Evolutionary conservation across 1,140 invertebrate species (phyloP).

Genomic region (Ceratosolen solmsi): DNA sequence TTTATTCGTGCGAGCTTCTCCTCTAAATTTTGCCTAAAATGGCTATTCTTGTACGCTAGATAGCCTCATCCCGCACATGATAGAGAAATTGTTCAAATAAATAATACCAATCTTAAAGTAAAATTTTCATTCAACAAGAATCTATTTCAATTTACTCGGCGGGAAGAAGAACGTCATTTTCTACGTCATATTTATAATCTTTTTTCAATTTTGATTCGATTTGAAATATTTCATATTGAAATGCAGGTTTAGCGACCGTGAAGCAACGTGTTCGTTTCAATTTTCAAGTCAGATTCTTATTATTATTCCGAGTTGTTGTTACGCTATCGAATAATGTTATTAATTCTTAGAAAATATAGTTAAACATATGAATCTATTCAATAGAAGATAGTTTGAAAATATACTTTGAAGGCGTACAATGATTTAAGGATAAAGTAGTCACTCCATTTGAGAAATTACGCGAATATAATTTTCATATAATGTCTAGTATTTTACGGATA

Average conservation of each 20-base stretch:
- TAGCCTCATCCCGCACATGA: too few relatives aligned
- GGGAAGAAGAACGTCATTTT: neutral
- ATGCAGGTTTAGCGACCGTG: neutral
- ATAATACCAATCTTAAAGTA: neutral
- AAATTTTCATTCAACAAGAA: neutral
- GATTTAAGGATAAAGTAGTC: too few relatives aligned
- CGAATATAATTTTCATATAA: too few relatives aligned
- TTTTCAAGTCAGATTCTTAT: neutral
- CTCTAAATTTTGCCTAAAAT: too few relatives aligned
- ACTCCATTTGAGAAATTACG: too few relatives aligned
- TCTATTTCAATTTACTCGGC: neutral
- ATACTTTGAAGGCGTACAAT: too few relatives aligned
- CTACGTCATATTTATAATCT: neutral
- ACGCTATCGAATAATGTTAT: neutral
- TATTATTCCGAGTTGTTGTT: neutral
- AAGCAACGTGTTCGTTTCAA: neutral
- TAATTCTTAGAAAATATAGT: too few relatives aligned
- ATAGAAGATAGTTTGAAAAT: too few relatives aligned
- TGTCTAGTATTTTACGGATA: too few relatives aligned
- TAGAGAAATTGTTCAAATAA: neutral
- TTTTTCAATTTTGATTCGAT: neutral
- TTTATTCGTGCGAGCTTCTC: too few relatives aligned
- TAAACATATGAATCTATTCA: too few relatives aligned
- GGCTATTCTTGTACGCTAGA: too few relatives aligned
- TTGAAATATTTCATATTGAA: conserved; percentile 17